Evolutionary conservation across 2,797 vertebrate genomes (phyloP).

Genomic region (Sebastes nivosus): DNA sequence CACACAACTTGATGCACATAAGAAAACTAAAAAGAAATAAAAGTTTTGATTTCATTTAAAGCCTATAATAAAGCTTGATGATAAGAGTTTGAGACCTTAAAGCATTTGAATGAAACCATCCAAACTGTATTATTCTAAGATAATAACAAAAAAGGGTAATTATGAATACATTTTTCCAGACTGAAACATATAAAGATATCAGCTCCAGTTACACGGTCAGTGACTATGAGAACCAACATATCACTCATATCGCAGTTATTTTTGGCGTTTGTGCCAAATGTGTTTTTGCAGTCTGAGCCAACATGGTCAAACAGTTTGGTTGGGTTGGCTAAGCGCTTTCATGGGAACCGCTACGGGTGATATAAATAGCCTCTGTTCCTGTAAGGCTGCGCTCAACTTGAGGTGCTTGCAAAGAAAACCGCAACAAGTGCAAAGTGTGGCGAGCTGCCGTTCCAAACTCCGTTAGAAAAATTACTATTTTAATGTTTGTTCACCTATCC

Average conservation of each 20-base stretch:
- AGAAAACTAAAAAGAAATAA: constrained; percentile 1
- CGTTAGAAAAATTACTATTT: not conserved
- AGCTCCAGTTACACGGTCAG: constrained; percentile 14
- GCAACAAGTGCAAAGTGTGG: constrained; percentile 75
- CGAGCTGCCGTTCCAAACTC: not conserved
- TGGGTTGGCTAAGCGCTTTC: constrained; percentile 56
- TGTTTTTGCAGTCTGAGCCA: constrained; percentile 57
- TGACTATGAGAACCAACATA: constrained; percentile 22
- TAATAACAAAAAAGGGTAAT: not conserved
- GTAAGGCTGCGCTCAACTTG: constrained; percentile 43
- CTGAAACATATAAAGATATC: not conserved
- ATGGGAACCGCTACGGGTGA: constrained; percentile 69
- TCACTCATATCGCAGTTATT: constrained; percentile 62
- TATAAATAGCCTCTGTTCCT: constrained; percentile 74
- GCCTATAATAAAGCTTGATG: not conserved
- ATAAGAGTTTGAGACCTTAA: not conserved
- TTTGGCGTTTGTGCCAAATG: constrained; percentile 73
- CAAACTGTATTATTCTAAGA: not conserved
- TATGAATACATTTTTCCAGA: not conserved
- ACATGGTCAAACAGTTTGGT: constrained; percentile 65
- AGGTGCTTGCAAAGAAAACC: constrained; percentile 45
- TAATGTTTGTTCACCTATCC: not conserved
- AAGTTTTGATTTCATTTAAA: constrained; percentile 23
- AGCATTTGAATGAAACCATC: not conserved
- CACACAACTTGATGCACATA: constrained; percentile 10